Evolutionary conservation across 2,797 vertebrate genomes (phyloP).

Genomic region (Meriones psammophilus): DNA sequence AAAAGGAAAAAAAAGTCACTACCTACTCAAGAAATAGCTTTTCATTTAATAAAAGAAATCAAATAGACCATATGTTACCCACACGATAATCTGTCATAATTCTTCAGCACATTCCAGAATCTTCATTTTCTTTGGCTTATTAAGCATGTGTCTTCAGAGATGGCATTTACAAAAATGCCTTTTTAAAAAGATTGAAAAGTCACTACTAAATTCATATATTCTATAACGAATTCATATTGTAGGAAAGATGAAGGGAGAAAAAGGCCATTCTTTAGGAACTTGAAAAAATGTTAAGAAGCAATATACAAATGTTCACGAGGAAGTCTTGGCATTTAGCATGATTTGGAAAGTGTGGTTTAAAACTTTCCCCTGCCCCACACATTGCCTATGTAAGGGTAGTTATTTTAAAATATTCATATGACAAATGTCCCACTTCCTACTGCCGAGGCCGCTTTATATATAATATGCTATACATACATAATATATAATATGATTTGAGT

Average conservation of each 20-base stretch:
- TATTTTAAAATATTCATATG: constrained; percentile 12
- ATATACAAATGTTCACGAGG: not conserved
- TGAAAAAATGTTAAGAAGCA: constrained; percentile 6
- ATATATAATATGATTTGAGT: constrained; percentile 4
- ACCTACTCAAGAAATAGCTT: constrained; percentile 59
- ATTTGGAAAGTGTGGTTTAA: not conserved
- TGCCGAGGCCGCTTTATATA: not conserved
- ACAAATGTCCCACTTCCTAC: not conserved
- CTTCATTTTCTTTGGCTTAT: constrained; percentile 35
- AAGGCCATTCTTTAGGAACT: not conserved
- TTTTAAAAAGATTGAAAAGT: constrained; percentile 7
- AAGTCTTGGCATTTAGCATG: not conserved
- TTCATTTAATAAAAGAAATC: constrained; percentile 49
- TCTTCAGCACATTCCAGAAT: not conserved
- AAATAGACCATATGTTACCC: not conserved
- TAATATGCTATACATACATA: not conserved
- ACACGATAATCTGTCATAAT: not conserved
- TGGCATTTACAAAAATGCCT: constrained; percentile 3
- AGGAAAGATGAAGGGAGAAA: not conserved
- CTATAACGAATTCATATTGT: constrained; percentile 58
- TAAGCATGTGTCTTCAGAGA: constrained; percentile 55
- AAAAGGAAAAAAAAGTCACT: not conserved
- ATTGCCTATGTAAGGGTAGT: not conserved
- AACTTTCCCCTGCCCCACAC: not conserved
- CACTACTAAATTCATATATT: constrained; percentile 33